Percentiles rank a stretch among this genome's conserved stretches.
These are phyloP conservation scores for Matsumurasca onukii DNA, from an alignment of 1,140 invertebrate species.

Conservation along the genomic window DNA sequence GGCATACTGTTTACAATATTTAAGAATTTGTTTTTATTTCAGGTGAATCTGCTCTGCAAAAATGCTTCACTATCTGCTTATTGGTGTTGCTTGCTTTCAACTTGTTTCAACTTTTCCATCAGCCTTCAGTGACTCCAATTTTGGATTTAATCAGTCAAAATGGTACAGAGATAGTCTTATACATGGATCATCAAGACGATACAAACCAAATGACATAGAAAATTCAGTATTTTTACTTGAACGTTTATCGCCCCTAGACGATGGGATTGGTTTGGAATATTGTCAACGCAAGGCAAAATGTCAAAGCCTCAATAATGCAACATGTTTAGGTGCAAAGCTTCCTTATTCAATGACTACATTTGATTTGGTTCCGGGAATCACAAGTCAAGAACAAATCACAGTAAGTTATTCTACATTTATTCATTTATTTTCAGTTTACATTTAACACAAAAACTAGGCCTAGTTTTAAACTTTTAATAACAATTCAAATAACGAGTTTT, in stretches of 20 bases:
- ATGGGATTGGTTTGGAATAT: conserved; percentile 34
- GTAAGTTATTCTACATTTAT: conserved; percentile 42
- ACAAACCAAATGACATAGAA: conserved; percentile 9
- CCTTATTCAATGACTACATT: conserved; percentile 74
- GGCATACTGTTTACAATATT: no score
- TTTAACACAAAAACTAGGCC: neutral
- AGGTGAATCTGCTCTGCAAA: no score
- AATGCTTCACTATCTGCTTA: no score
- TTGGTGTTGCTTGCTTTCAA: no score
- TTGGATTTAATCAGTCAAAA: neutral
- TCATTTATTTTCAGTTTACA: conserved; percentile 22
- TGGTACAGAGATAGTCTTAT: neutral
- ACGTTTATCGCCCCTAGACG: neutral
- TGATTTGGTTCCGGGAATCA: conserved; percentile 69
- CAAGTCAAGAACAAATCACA: conserved; percentile 62
- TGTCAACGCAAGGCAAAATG: conserved; percentile 64
- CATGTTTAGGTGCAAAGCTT: conserved; percentile 74
- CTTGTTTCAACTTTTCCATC: neutral
- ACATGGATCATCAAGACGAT: neutral
- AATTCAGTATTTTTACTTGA: conserved; percentile 3
- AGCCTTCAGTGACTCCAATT: neutral
- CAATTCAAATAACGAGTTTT: no score
- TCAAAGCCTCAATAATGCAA: conserved; percentile 58
- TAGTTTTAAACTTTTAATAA: no score
- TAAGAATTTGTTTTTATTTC: no score